Evolutionary conservation across 2,888 invertebrate genomes (phyloP), one percentile per base, ranked within the genome.

Genomic region (Diplolepis rosae): DNA sequence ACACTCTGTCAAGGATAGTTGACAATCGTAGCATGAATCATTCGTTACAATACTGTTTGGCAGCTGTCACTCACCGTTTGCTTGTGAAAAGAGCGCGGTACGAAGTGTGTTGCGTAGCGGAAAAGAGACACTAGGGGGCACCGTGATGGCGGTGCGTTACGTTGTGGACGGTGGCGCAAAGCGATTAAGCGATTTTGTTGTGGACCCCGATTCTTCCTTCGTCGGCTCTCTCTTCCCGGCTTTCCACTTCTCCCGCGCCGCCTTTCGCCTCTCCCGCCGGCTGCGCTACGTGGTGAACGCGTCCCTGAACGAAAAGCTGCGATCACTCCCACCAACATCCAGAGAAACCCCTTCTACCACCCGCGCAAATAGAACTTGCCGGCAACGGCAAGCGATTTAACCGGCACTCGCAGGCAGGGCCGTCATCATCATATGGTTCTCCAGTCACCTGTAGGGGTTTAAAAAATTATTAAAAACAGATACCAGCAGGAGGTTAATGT

Each of bases 141-240:
- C 81, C 82, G 82, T 79, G 79, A 82, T 80, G 82, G 80, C 79
- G 82, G 79, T 75, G 78, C 82, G 75, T 79, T 75, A 77, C 82
- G 75, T 78, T 81, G 84, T 85, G 85, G 82, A 87, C 87, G 87
- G 86, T 87, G 88, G 86, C 88, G 88, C 88, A 86, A 86, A 86
- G 85, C 88, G 88, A 88, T 88, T 88, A 88, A 88, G 88, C 88
- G 88, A 88, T 88, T 88, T 88, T 88, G 87, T 88, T 88, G 87
- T 88, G 88, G 85, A 88, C 86, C 87, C 82, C 87, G 87, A 87
- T 87, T 87, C 87, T 81, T 83, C 73, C 75, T 72, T 72, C 78
- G 82, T 84, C 84, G 80, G 82, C 79, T 83, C 79, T 78, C 80
- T 84, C 82, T 83, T 84, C 83, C 83, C 83, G 82, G 80, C 84